These are phyloP conservation scores for Asobara japonica DNA, from an alignment of 1,140 invertebrate species.

Conservation along the genomic window DNA sequence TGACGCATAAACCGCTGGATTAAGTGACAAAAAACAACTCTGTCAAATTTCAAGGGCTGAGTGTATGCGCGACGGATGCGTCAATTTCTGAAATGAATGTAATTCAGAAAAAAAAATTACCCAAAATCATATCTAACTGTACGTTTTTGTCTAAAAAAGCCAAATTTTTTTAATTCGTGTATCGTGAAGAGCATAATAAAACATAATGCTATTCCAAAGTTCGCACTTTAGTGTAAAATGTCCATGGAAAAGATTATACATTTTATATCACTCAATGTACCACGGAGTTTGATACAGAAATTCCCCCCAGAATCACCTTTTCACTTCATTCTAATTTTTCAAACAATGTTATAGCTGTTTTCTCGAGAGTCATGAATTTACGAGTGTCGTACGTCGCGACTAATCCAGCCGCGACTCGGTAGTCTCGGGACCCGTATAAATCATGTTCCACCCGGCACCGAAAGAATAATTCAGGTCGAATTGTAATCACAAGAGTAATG, in stretches of 20 bases:
- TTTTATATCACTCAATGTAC: conserved; percentile 10
- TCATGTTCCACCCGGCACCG: conserved; percentile 8
- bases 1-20: too few relatives aligned
- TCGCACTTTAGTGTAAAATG: neutral
- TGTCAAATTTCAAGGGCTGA: too few relatives aligned
- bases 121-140: too few relatives aligned
- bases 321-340: conserved; percentile 32
- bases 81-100: too few relatives aligned
- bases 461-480: conserved; percentile 31
- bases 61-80: too few relatives aligned
- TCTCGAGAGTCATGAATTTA: conserved; percentile 31
- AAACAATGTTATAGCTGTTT: conserved; percentile 24
- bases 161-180: too few relatives aligned
- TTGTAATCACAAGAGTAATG: neutral
- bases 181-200: too few relatives aligned
- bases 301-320: conserved; percentile 16
- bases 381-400: conserved; percentile 30
- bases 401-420: conserved; percentile 28
- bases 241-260: neutral
- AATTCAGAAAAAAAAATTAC: too few relatives aligned
- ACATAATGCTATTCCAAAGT: neutral
- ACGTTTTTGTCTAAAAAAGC: too few relatives aligned
- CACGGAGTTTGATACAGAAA: neutral
- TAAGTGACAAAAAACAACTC: too few relatives aligned
- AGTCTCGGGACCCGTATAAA: conserved; percentile 27